Base-by-base conservation (phyloP, 2,888 invertebrate genomes). In the Mesodorylaimus sp. region DNA sequence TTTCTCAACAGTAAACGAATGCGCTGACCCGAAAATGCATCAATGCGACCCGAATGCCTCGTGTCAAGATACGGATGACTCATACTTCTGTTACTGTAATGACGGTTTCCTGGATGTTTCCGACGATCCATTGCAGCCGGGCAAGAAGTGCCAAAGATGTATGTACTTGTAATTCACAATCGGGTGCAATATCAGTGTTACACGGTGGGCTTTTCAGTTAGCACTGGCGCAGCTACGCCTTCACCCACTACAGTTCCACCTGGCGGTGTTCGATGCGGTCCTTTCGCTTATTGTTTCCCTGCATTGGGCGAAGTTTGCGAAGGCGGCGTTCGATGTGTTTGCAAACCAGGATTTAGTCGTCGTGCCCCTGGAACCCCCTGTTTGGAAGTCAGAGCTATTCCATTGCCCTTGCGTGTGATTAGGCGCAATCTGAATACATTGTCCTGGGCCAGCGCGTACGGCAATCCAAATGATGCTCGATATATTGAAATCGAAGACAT, bases 401-500 rank as follows among this genome's bases (percentile, higher is more conserved):
- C 59, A 19, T 52, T 65, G 10, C 56, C 61, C 37, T 50, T 64
- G 27, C 52, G 61, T 21, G 60, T 65, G 16, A 48, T 58, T 25
- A 51, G 55, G 5, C 57, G 59, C 21, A 57, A 57, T 42, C 50
- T 55, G 24, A 50, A 58, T 26, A 59, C 62, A 26, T 52, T 64
- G 24, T 56, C 61, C 52, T 65, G 62, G 56, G 60, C 59, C 36
- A 60, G 59, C 41, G 59, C 61, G 37, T 65, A 57, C 50, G 65
- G 59, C 21, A 56, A 57, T 29, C 58, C 57, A 3, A 55, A 54
- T n/a, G 59, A 55, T 24, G 52, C 58, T 7, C 50, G 58, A 1
- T 65, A 63, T 51, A 57, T 65, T 23, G 63, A 65, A 51, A 59
- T 65, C 48, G 58, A 60, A 10, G 59, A 64, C 36, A 54, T 55